These are phyloP conservation scores for Ptilonorhynchus violaceus DNA, from an alignment of 2,113 vertebrate species.

Conservation along the genomic window DNA sequence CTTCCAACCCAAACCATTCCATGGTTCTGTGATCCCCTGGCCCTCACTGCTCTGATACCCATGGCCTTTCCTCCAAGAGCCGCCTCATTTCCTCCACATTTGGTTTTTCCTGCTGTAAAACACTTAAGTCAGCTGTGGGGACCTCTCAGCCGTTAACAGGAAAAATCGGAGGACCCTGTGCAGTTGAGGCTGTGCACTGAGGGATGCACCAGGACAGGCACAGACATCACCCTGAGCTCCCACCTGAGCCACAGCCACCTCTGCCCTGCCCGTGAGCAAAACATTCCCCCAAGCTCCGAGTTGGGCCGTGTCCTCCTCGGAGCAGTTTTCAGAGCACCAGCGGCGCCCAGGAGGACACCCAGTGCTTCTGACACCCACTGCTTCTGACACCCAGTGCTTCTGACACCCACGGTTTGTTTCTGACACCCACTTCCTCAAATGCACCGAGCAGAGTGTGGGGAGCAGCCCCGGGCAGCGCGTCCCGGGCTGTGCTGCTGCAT, in stretches of 20 bases:
- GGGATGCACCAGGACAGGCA: accelerated
- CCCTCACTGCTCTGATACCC: neutral
- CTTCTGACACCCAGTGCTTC: neutral
- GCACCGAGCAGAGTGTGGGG: neutral
- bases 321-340: neutral
- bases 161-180: accelerated
- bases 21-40: neutral
- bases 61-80: neutral
- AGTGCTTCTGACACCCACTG: constrained; percentile 24
- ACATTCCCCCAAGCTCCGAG: neutral
- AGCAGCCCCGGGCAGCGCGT: neutral
- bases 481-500: accelerated
- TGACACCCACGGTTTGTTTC: constrained; percentile 21
- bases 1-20: neutral
- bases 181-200: accelerated
- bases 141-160: accelerated
- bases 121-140: neutral
- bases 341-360: neutral
- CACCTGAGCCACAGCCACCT: neutral
- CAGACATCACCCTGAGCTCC: accelerated
- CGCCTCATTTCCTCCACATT: neutral
- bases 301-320: neutral
- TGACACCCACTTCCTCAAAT: constrained; percentile 71
- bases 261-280: neutral
- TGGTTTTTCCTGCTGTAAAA: accelerated